Percentiles rank a stretch among this genome's conserved stretches.
Evolutionary conservation across 2,888 invertebrate genomes (phyloP).

Genomic region (Epinotia ramella): DNA sequence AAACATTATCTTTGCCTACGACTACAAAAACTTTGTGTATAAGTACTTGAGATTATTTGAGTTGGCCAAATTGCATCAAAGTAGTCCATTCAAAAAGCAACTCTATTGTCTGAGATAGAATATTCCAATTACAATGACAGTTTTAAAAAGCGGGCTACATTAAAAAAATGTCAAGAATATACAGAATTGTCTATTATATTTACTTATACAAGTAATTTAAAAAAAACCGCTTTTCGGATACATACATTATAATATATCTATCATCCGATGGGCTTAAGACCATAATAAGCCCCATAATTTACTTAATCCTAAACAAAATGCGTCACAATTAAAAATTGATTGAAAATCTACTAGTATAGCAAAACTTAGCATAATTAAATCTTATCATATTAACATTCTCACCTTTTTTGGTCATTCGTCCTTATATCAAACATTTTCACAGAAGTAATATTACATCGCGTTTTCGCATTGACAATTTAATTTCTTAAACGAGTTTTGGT

Average conservation of each 20-base stretch:
- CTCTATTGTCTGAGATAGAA: no score
- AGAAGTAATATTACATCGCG: neutral
- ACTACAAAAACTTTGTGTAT: conserved; percentile 3
- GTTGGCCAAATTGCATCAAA: no score
- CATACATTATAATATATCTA: neutral
- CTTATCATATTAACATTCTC: neutral
- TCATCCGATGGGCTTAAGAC: neutral
- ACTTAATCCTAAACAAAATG: neutral
- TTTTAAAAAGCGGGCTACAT: no score
- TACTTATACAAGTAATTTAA: neutral
- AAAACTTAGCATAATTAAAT: neutral
- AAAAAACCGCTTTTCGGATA: neutral
- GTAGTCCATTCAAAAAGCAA: no score
- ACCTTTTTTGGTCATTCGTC: conserved; percentile 2
- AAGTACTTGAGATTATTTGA: neutral
- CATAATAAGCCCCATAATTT: neutral
- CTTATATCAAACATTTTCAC: neutral
- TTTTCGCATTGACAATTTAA: no score
- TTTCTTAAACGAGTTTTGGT: neutral
- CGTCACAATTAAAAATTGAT: neutral
- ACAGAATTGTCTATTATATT: no score
- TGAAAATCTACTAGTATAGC: neutral
- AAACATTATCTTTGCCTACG: conserved; percentile 30
- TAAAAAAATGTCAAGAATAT: no score
- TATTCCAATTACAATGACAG: no score